A percentile compares a stretch with the other conserved stretches of the same genome.
These are phyloP conservation scores for Thymallus thymallus DNA, from an alignment of 2,113 vertebrate species.

Conservation along the genomic window DNA sequence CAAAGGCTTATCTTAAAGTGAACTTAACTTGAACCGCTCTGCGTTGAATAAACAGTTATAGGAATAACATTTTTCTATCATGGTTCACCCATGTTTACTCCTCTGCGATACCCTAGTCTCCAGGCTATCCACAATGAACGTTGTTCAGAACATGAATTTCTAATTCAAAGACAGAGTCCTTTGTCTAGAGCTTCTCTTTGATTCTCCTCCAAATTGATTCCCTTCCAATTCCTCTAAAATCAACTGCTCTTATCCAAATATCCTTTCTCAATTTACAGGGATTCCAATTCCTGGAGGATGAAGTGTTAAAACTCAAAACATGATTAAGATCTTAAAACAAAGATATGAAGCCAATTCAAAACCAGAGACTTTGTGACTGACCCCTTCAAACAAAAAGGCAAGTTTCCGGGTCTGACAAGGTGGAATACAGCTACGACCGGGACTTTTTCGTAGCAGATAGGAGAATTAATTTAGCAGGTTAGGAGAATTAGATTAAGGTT, in stretches of 20 bases:
- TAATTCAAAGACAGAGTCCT: constrained; percentile 46
- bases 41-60: constrained; percentile 8
- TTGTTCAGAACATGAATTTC: constrained; percentile 46
- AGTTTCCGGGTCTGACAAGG: too few species aligned
- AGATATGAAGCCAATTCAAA: neutral
- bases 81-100: constrained; percentile 31
- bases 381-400: neutral
- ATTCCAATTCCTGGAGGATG: constrained; percentile 23
- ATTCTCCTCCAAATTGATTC: constrained; percentile 51
- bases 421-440: too few species aligned
- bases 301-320: neutral
- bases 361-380: neutral
- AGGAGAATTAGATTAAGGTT: too few species aligned
- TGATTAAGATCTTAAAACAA: neutral
- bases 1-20: constrained; percentile 36
- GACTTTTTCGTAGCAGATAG: too few species aligned
- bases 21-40: constrained; percentile 47
- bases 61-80: constrained; percentile 14
- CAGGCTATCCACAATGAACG: constrained; percentile 26
- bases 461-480: too few species aligned
- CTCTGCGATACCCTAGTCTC: constrained; percentile 24
- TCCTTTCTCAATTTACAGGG: constrained; percentile 14
- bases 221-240: constrained; percentile 39
- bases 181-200: constrained; percentile 40
- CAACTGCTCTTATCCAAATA: constrained; percentile 22